phyloP scores from a whole-genome alignment of 2,113 vertebrate species.

The Elachura formosa region DNA sequence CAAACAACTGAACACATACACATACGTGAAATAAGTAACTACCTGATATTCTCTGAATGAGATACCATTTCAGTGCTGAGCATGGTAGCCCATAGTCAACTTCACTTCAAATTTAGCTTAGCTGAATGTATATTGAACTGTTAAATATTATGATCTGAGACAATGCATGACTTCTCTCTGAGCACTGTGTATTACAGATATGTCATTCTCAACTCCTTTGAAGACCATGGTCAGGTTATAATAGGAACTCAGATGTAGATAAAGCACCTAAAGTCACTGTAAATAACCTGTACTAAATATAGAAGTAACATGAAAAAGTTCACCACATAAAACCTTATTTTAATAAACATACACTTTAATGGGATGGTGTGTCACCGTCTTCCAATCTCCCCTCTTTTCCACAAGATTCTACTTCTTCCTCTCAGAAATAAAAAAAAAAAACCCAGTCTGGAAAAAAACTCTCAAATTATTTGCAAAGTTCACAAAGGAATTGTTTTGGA shows the following conservation, averaged over 20 bases:
- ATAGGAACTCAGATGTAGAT: no score
- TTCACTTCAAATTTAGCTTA: neutral
- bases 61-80: neutral
- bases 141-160: neutral
- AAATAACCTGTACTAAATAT: neutral
- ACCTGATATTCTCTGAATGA: neutral
- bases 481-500: neutral
- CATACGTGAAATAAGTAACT: neutral
- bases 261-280: neutral
- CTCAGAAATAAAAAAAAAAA: neutral
- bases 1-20: neutral
- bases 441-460: neutral
- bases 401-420: neutral
- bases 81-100: neutral
- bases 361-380: neutral
- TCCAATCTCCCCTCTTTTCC: neutral
- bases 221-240: neutral
- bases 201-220: neutral
- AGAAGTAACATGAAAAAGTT: neutral
- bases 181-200: neutral
- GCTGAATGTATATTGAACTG: neutral
- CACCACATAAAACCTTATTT: neutral
- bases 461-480: neutral
- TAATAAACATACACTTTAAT: neutral
- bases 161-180: neutral